Percentiles rank a stretch among this genome's conserved stretches.
phyloP scores from a whole-genome alignment of 2,888 invertebrate genomes.

The Herminia tarsipennalis region DNA sequence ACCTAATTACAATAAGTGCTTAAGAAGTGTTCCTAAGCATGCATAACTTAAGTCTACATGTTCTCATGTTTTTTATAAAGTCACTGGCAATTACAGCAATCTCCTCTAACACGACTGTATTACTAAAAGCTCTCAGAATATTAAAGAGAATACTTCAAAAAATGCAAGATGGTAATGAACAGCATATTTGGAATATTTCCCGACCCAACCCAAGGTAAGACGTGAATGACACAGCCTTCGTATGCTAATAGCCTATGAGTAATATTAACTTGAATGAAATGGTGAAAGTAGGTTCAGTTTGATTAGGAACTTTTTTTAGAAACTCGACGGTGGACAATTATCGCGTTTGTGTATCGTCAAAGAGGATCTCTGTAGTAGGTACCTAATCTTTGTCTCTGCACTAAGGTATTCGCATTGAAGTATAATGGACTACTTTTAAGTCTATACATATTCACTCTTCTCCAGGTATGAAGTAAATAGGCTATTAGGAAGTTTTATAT shows the following conservation, averaged over 20 bases:
- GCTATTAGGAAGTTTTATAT: too few relatives aligned
- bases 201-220: conserved; percentile 35
- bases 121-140: too few relatives aligned
- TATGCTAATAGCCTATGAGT: conserved; percentile 52
- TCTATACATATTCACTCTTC: too few relatives aligned
- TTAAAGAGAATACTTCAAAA: too few relatives aligned
- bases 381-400: background rate
- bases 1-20: too few relatives aligned
- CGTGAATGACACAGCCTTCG: conserved; percentile 43
- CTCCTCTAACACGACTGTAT: too few relatives aligned
- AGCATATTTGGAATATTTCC: conserved; percentile 17
- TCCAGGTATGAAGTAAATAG: too few relatives aligned
- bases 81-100: too few relatives aligned
- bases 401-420: background rate
- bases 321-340: conserved; percentile 44
- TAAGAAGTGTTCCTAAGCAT: too few relatives aligned
- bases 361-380: conserved; percentile 6
- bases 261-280: conserved; percentile 59
- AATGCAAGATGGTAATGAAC: conserved; percentile 16
- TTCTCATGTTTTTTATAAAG: too few relatives aligned
- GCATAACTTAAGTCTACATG: too few relatives aligned
- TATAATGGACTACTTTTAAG: too few relatives aligned
- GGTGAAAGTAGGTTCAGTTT: conserved; percentile 62
- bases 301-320: conserved; percentile 56
- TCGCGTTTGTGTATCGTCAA: conserved; percentile 25